Conservation (phyloP, 2,797 vertebrate genomes). For the Liparis tanakae region DNA sequence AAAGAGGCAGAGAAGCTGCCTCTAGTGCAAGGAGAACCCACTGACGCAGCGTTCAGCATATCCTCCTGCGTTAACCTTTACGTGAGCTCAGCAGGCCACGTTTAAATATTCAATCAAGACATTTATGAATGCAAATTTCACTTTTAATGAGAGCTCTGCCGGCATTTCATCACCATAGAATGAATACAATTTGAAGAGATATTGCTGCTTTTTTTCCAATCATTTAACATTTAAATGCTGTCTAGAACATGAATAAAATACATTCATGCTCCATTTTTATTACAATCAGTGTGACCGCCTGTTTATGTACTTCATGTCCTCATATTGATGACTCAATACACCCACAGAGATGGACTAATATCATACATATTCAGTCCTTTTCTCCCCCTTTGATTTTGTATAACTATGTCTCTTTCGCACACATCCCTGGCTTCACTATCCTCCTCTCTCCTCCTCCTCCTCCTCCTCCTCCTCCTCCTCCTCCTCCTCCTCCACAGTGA, state of each 20-base stretch:
- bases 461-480: constrained; percentile 19
- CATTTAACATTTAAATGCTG: constrained; percentile 3
- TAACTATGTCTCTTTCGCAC: neutral
- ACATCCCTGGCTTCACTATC: constrained; percentile 27
- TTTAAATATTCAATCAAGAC: constrained; percentile 23
- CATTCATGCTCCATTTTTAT: constrained; percentile 53
- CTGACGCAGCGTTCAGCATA: constrained; percentile 41
- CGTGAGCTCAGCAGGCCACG: neutral
- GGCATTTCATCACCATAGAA: neutral
- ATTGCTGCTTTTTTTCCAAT: constrained; percentile 17
- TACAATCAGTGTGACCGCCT: constrained; percentile 30
- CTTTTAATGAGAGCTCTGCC: neutral
- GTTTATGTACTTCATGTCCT: constrained; percentile 20
- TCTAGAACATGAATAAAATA: constrained; percentile 33
- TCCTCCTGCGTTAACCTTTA: constrained; percentile 45
- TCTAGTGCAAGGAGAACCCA: neutral
- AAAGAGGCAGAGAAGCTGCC: constrained; percentile 11
- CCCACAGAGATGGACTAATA: constrained; percentile 9
- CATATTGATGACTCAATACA: constrained; percentile 31
- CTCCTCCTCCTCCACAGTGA: constrained; percentile 79
- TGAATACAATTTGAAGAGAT: neutral
- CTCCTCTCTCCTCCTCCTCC: constrained; percentile 14
- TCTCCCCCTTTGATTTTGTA: neutral
- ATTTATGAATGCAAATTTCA: constrained; percentile 2
- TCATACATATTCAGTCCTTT: constrained; percentile 9